Evolutionary conservation across 1,140 invertebrate genomes (phyloP).

Genomic region (Littorina saxatilis): DNA sequence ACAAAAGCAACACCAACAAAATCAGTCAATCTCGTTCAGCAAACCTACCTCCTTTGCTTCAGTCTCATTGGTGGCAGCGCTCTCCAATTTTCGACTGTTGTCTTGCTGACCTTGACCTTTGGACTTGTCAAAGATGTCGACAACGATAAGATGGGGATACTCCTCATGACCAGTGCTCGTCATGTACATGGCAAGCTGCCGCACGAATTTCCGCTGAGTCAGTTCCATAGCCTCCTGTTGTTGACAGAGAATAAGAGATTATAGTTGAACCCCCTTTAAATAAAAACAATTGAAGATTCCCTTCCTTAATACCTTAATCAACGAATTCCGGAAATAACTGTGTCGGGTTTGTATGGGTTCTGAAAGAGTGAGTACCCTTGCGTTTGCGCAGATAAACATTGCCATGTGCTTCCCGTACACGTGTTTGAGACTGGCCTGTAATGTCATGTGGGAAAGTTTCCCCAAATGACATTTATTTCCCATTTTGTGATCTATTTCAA

Average conservation of each 20-base stretch:
- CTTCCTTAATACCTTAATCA: neutral
- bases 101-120: conserved; percentile 32
- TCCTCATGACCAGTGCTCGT: conserved; percentile 50
- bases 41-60: neutral
- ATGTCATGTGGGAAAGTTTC: too few species aligned
- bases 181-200: conserved; percentile 56
- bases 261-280: neutral
- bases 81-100: too few species aligned
- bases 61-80: too few species aligned
- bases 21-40: too few species aligned
- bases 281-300: too few species aligned
- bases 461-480: neutral
- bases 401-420: too few species aligned
- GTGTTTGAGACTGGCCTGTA: too few species aligned
- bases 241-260: conserved; percentile 13
- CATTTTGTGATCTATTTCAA: neutral
- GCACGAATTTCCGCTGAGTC: conserved; percentile 67
- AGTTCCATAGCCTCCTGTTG: conserved; percentile 69
- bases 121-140: conserved; percentile 50
- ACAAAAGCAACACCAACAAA: too few species aligned
- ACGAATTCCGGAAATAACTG: too few species aligned
- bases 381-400: too few species aligned
- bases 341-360: too few species aligned
- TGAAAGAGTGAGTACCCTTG: too few species aligned
- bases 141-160: conserved; percentile 58